Evolutionary conservation across 2,888 invertebrate species (phyloP), one percentile per base, ranked within the genome.

Genomic region (Orchesella flavescens): DNA sequence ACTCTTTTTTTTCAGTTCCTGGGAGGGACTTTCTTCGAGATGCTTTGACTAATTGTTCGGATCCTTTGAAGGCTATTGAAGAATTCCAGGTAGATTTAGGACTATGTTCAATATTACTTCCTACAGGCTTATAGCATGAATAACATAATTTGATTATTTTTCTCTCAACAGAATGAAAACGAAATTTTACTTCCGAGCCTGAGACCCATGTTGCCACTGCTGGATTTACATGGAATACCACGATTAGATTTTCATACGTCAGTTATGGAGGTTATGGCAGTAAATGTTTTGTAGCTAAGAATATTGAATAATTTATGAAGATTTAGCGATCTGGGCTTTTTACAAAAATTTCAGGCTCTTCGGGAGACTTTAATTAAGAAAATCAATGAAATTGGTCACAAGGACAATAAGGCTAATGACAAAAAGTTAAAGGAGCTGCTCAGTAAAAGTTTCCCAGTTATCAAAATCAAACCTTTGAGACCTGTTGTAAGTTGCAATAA

Each of bases 41-140:
- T 90, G 95, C 97, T 13, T 92, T 98, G 17, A 97, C 97, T 15
- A 97, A 96, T 89, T 98, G 98, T 90, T 96, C 97, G 0, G 98
- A 99, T 91, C 98, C 98, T 13, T 90, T 98, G 55, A 97, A 97
- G 91, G 98, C 98, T n/a, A 99, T 99, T 86, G 97, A 98, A 92
- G 97, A 98, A 90, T 99, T 99, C 92, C 97, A 98, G 92, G 94
- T 94, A 90, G n/a, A n/a, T n/a, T n/a, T n/a, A n/a, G n/a, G n/a
- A 88, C 75, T 76, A 24, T n/a, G n/a, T n/a, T n/a, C n/a, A n/a
- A n/a, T n/a, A n/a, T n/a, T n/a, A n/a, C n/a, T n/a, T n/a, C n/a
- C n/a, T n/a, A n/a, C n/a, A n/a, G n/a, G n/a, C n/a, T n/a, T n/a
- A n/a, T n/a, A n/a, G n/a, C n/a, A n/a, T n/a, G n/a, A n/a, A 65